A percentile compares a stretch with the other conserved stretches of the same genome.
These are phyloP conservation scores for Capreolus pygargus DNA, from an alignment of 2,113 vertebrate genomes.

Conservation along the genomic window DNA sequence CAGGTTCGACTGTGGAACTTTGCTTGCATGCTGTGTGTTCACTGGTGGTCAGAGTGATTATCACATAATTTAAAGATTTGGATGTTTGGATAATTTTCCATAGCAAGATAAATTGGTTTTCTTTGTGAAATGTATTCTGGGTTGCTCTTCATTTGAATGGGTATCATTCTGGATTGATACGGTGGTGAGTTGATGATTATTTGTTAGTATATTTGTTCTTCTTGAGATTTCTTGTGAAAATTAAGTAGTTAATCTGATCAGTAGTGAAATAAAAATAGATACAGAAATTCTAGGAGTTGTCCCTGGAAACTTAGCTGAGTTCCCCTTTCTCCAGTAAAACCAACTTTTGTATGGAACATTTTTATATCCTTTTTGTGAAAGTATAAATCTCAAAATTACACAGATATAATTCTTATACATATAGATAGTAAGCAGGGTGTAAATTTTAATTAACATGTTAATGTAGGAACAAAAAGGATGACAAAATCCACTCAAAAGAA, in stretches of 20 bases:
- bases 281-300: neutral
- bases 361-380: neutral
- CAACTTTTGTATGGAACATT: neutral
- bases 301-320: neutral
- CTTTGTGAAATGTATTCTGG: neutral
- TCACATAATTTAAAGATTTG: neutral
- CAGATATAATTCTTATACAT: neutral
- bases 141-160: neutral
- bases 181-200: neutral
- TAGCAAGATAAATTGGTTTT: neutral
- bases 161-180: neutral
- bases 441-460: neutral
- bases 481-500: neutral
- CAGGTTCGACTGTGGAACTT: neutral
- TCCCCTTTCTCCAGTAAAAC: neutral
- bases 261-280: neutral
- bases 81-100: neutral
- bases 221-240: neutral
- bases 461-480: neutral
- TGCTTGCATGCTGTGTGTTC: neutral
- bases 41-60: neutral
- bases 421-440: neutral
- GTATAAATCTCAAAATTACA: neutral
- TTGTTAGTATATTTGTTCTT: neutral
- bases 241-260: neutral